Conservation (phyloP, 1,140 invertebrate genomes). For the Apis dorsata region DNA sequence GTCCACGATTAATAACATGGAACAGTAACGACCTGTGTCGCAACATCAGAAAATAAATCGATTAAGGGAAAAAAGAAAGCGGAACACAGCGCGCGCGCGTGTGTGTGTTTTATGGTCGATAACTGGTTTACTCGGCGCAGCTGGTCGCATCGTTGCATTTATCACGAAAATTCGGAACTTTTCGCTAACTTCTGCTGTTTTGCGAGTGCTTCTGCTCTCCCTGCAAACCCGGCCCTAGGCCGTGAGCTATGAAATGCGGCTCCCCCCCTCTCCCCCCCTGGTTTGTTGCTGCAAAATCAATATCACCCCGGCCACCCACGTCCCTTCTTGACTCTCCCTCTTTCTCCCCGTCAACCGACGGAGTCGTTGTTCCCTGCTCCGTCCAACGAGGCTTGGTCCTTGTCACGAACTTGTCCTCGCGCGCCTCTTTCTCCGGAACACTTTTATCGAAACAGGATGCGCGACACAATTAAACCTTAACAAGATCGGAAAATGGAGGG, state of each 20-base stretch:
- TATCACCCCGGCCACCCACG: slow-evolving; percentile 45
- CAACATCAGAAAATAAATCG: slow-evolving; percentile 45
- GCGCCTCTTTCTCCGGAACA: slow-evolving; percentile 42
- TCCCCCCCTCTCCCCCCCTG: neutral
- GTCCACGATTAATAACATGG: slow-evolving; percentile 26
- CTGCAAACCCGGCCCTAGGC: slow-evolving; percentile 27
- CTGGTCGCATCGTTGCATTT: slow-evolving; percentile 41
- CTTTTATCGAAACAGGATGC: slow-evolving; percentile 36
- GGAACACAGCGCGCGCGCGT: neutral
- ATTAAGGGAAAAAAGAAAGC: slow-evolving; percentile 37
- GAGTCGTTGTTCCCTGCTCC: neutral
- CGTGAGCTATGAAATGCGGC: slow-evolving; percentile 60
- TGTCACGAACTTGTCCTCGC: neutral
- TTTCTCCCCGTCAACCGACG: neutral
- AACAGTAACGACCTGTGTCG: slow-evolving; percentile 19
- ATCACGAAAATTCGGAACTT: slow-evolving; percentile 40
- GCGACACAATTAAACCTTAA: slow-evolving; percentile 47
- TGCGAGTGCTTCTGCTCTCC: neutral
- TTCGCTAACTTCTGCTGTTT: slow-evolving; percentile 46
- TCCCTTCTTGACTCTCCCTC: slow-evolving; percentile 20
- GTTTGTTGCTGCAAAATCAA: slow-evolving; percentile 71
- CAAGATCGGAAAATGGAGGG: slow-evolving; percentile 27
- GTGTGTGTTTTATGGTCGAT: slow-evolving; percentile 42
- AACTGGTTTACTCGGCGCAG: slow-evolving; percentile 34
- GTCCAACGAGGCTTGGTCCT: neutral